Evolutionary conservation across 2,113 vertebrate species (phyloP), one percentile per base, ranked within the genome.

Genomic region (Mastomys coucha): DNA sequence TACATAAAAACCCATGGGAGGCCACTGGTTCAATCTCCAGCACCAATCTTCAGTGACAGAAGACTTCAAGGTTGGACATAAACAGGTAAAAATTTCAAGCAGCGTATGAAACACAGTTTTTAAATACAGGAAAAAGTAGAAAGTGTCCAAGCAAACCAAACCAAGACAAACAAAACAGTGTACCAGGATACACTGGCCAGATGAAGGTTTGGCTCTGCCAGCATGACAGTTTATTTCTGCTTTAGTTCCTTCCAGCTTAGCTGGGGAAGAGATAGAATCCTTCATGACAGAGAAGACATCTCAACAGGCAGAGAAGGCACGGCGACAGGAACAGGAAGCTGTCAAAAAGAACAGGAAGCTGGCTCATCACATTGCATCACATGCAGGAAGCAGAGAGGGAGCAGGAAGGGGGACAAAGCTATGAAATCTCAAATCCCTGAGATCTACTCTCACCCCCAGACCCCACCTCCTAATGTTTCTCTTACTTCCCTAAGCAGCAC

Each of bases 91-190:
- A 65, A 39, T 4, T 26, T 11, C 26, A 19, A 45, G n/a, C 8
- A 85, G 24, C 14, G 3, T 45, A 42, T 53, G 28, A 87, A 65
- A 28, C 31, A 65, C 2, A 67, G 14, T 63, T 95, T 94, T 94
- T 92, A 82, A 97, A 89, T 76, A 87, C 42, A 51, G 20, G n/a
- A 70, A 24, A 76, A 17, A 91, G 39, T 81, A 73, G 56, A 80
- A 81, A 87, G 11, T 82, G 49, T 33, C 45, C 87, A 63, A 84
- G 8, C 53, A 60, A 82, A 81, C 19, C 5, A 81, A 39, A 73
- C 8, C 65, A 67, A 70, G 36, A 36, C 67, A 70, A n/a, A 51
- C 49, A 7, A 56, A 91, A 39, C 95, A 84, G 12, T n/a, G 36
- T 39, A n/a, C 22, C 24, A 9, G 45, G 26, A 19, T 86, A 81